phyloP scores from a whole-genome alignment of 1,140 invertebrate genomes.

The Drosophila navojoa region DNA sequence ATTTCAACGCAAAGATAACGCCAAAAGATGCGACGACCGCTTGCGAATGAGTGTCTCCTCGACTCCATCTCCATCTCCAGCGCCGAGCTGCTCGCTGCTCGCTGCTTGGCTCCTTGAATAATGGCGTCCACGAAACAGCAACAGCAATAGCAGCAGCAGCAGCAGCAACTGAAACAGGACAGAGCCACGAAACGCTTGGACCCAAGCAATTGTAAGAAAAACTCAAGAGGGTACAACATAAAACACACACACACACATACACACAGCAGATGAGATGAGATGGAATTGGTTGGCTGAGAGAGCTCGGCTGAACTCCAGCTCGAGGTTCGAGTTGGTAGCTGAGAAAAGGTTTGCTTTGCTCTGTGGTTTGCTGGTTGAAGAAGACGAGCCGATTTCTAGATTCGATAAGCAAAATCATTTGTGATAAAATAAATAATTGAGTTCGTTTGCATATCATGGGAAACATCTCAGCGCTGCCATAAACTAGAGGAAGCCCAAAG shows the following conservation, averaged over 20 bases:
- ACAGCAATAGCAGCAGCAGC: too few relatives aligned
- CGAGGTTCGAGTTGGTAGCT: constrained; percentile 12
- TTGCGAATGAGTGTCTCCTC: constrained; percentile 47
- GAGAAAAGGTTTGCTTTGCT: constrained; percentile 9
- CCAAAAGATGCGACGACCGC: constrained; percentile 71
- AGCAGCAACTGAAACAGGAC: constrained; percentile 47
- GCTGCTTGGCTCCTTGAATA: constrained; percentile 69
- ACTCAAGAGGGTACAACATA: constrained; percentile 70
- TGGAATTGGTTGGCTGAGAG: constrained; percentile 18
- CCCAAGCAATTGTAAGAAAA: constrained; percentile 78
- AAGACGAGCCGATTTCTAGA: constrained; percentile 76
- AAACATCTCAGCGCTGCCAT: constrained; percentile 58
- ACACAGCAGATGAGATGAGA: constrained; percentile 61
- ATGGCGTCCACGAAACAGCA: constrained; percentile 63
- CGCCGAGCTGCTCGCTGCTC: constrained; percentile 23
- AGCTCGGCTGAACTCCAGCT: constrained; percentile 8
- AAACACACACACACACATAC: constrained; percentile 33
- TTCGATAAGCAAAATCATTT: constrained; percentile 81
- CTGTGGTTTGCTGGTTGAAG: constrained; percentile 43
- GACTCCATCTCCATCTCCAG: background rate
- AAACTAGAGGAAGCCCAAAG: constrained; percentile 19
- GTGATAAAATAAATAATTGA: constrained; percentile 83
- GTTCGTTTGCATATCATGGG: constrained; percentile 81
- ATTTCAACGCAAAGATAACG: constrained; percentile 80
- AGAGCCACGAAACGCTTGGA: constrained; percentile 31